These are phyloP conservation scores for Pristis pectinata DNA, from an alignment of 2,797 vertebrate genomes.

Conservation along the genomic window DNA sequence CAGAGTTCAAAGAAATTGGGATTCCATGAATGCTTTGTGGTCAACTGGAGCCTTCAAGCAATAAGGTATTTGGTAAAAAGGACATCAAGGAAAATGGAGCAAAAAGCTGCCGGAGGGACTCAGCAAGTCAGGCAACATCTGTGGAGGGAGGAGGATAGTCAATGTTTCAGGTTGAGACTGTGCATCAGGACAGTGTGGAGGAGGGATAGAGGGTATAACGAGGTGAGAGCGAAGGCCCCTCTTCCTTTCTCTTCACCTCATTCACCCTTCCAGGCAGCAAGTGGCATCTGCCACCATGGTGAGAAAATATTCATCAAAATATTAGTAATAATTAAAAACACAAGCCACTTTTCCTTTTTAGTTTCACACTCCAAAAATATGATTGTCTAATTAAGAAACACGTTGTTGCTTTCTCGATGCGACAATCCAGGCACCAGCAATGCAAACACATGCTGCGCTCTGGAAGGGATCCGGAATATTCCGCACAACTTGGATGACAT, in stretches of 20 bases:
- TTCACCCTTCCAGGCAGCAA: not conserved
- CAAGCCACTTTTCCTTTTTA: not conserved
- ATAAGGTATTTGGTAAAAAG: too few relatives aligned
- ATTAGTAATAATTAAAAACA: not conserved
- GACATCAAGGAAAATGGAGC: too few relatives aligned
- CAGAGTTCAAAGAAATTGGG: too few relatives aligned
- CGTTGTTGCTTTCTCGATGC: not conserved
- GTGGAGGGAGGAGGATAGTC: too few relatives aligned
- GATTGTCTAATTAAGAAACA: conserved; percentile 37
- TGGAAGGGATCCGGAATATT: conserved; percentile 32
- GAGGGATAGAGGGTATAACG: too few relatives aligned
- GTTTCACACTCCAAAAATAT: conserved; percentile 33
- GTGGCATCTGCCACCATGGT: not conserved
- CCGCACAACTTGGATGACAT: conserved; percentile 25
- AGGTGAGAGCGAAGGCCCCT: not conserved
- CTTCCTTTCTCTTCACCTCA: too few relatives aligned
- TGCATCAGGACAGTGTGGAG: not conserved
- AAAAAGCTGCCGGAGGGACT: too few relatives aligned
- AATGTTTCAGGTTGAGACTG: too few relatives aligned
- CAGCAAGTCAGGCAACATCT: too few relatives aligned
- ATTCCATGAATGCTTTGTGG: too few relatives aligned
- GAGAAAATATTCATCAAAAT: not conserved
- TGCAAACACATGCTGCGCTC: conserved; percentile 6
- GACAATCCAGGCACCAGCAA: not conserved
- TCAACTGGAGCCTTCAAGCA: too few relatives aligned